Conservation (phyloP, 1,140 invertebrate genomes). For the Oreohelix idahoensis region DNA sequence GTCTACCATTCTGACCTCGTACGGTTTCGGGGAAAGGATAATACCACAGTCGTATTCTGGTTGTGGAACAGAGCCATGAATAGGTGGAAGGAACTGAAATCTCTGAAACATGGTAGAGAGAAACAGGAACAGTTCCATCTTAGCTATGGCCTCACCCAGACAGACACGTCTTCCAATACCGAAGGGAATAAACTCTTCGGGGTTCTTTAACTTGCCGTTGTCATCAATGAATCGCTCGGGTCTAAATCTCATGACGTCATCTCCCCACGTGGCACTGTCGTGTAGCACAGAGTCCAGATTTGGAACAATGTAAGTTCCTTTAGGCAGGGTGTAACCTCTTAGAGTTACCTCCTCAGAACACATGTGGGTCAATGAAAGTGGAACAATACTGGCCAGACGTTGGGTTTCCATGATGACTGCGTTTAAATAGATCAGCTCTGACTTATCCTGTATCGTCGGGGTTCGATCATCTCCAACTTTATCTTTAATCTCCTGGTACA, state of each 20-base stretch:
- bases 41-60: neutral
- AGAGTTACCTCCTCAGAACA: neutral
- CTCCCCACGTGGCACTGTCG: neutral
- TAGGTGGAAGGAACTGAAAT: neutral
- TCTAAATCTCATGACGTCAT: neutral
- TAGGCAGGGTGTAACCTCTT: neutral
- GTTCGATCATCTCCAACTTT: neutral
- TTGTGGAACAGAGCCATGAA: neutral
- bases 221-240: neutral
- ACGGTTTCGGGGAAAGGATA: neutral
- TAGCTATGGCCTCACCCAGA: neutral
- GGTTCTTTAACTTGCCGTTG: conserved; percentile 15
- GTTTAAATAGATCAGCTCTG: neutral
- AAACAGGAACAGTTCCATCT: conserved; percentile 1
- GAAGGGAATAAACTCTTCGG: conserved; percentile 48
- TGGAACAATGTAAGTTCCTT: neutral
- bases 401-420: neutral
- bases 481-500: neutral
- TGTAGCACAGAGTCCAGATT: neutral
- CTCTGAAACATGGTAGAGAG: neutral
- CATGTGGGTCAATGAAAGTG: neutral
- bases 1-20: neutral
- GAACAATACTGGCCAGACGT: neutral
- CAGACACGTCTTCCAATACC: conserved; percentile 17
- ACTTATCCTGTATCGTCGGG: neutral